Conservation (phyloP, 1,140 invertebrate species). For the Musca vetustissima region DNA sequence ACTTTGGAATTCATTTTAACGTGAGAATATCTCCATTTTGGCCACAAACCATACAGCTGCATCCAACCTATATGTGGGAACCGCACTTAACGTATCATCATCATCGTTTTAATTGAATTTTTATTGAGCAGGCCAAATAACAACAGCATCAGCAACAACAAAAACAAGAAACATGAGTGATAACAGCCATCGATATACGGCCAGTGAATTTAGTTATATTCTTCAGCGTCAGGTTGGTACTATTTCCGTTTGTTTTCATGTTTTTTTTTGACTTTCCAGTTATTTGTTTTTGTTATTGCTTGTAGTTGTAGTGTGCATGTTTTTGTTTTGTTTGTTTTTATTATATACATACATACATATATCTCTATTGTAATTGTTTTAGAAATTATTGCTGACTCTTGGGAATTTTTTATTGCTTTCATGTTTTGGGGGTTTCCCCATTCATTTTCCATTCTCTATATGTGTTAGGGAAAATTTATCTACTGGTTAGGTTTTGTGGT, state of each 20-base stretch:
- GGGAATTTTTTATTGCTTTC: no score
- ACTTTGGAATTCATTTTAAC: no score
- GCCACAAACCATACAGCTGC: neutral
- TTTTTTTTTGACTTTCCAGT: neutral
- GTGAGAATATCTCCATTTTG: no score
- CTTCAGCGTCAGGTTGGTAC: conserved; percentile 54
- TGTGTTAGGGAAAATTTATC: no score
- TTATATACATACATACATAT: no score
- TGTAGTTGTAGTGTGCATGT: neutral
- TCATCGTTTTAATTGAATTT: neutral
- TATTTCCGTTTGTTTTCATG: neutral
- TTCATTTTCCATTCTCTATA: no score
- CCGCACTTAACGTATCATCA: neutral
- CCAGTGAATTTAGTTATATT: conserved; percentile 54
- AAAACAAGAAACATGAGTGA: conserved; percentile 43
- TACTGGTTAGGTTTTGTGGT: no score
- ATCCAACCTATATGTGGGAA: neutral
- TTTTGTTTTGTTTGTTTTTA: neutral
- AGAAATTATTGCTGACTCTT: no score
- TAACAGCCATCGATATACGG: conserved; percentile 49
- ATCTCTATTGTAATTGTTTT: no score
- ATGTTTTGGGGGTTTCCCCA: no score
- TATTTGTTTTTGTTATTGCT: neutral
- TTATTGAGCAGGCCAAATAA: neutral
- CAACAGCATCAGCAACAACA: no score